Conservation (phyloP, 1,140 invertebrate species). For the Scylla paramamosain region DNA sequence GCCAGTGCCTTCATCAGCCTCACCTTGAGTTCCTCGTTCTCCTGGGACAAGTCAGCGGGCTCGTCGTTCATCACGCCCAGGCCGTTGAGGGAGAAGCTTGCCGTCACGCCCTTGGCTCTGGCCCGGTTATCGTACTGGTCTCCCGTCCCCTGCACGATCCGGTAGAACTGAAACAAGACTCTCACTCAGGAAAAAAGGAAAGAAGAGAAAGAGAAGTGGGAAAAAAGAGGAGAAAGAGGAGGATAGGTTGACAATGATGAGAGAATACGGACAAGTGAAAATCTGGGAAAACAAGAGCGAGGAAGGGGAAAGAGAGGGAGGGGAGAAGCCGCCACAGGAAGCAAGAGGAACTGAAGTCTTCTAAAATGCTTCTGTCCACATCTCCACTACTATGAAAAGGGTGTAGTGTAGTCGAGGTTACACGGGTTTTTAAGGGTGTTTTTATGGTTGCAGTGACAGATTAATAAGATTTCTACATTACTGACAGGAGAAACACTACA, state of each 20-base stretch:
- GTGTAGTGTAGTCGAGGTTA: not conserved
- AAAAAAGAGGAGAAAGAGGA: too few relatives aligned
- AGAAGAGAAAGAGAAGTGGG: not conserved
- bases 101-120: conserved; percentile 88
- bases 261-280: not conserved
- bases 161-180: conserved; percentile 84
- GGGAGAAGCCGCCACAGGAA: not conserved
- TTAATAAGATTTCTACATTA: too few relatives aligned
- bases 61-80: conserved; percentile 90
- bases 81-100: conserved; percentile 91
- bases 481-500: too few relatives aligned
- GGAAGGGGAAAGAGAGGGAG: not conserved
- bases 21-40: conserved; percentile 94
- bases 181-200: too few relatives aligned
- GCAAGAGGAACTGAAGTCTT: not conserved
- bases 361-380: too few relatives aligned
- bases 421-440: too few relatives aligned
- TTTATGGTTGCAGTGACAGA: too few relatives aligned
- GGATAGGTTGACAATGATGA: not conserved
- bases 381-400: not conserved
- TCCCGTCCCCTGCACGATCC: conserved; percentile 90
- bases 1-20: not conserved
- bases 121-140: conserved; percentile 92
- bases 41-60: conserved; percentile 90
- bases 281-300: not conserved